Conservation (phyloP, 2,888 invertebrate genomes). For the Opisthograptis luteolata region DNA sequence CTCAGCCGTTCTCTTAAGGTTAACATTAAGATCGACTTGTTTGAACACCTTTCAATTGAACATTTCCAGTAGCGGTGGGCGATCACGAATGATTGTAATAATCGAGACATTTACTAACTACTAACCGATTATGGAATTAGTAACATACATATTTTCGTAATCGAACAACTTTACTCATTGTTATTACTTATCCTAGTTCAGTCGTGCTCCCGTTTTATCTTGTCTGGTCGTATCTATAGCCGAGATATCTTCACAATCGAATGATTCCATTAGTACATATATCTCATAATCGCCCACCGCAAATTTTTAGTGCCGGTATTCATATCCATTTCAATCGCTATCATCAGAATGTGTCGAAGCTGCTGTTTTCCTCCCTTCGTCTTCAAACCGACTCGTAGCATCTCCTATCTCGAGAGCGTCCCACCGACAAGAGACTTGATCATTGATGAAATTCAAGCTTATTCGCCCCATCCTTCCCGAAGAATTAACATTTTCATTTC, state of each 20-base stretch:
- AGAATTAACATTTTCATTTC: conserved; percentile 50
- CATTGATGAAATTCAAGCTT: conserved; percentile 83
- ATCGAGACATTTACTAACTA: too few species aligned
- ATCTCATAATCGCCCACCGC: too few species aligned
- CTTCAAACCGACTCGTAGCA: conserved; percentile 28
- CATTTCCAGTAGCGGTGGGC: too few species aligned
- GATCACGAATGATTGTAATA: too few species aligned
- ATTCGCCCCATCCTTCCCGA: conserved; percentile 59
- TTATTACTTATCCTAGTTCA: too few species aligned
- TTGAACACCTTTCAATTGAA: conserved; percentile 17
- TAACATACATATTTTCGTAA: too few species aligned
- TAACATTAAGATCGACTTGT: conserved; percentile 61
- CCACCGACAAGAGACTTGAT: conserved; percentile 49
- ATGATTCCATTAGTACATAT: too few species aligned
- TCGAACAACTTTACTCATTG: too few species aligned
- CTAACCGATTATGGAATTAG: too few species aligned
- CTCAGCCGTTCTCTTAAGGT: conserved; percentile 76
- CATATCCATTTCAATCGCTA: conserved; percentile 38
- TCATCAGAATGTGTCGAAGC: conserved; percentile 33
- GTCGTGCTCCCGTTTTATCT: too few species aligned
- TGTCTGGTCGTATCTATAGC: too few species aligned
- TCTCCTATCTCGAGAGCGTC: conserved; percentile 19
- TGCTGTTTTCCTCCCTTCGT: conserved; percentile 48
- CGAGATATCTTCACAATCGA: too few species aligned
- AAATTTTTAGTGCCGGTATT: conserved; percentile 22